Conservation (phyloP, 35 echinoderm and acorn worm species). For the Hemicentrotus pulcherrimus region DNA sequence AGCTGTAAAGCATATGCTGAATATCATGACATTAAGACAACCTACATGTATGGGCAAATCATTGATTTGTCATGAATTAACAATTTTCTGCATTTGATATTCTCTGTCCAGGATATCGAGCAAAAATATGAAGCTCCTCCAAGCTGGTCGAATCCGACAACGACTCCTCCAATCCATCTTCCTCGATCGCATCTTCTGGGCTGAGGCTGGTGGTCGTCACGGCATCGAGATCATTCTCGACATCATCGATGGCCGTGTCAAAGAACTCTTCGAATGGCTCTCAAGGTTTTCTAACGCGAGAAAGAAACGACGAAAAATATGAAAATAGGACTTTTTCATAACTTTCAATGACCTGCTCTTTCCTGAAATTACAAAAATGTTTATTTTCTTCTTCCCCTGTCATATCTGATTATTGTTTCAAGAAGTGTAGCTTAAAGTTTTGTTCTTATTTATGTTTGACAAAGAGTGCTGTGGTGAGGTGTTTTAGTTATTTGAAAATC, state of each 20-base stretch:
- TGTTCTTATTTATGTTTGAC: neutral
- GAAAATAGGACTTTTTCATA: neutral
- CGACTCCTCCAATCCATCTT: conserved; percentile 62
- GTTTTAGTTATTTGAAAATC: neutral
- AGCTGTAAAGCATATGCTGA: too few relatives aligned
- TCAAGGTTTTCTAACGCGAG: neutral
- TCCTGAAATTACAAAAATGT: neutral
- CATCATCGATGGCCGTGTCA: conserved; percentile 54
- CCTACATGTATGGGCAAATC: too few relatives aligned
- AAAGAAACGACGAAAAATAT: neutral
- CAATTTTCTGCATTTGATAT: neutral
- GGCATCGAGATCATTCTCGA: conserved; percentile 63
- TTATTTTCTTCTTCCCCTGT: neutral
- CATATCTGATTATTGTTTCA: neutral
- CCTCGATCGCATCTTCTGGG: conserved; percentile 66
- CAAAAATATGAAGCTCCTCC: conserved; percentile 33
- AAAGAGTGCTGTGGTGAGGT: neutral
- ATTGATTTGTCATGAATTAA: too few relatives aligned
- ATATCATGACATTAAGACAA: too few relatives aligned
- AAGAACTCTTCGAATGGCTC: neutral
- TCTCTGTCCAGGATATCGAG: conserved; percentile 49
- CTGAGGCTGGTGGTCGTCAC: conserved; percentile 58
- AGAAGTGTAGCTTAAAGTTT: neutral
- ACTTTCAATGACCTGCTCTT: neutral
- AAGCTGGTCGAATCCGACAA: conserved; percentile 31